phyloP scores from a whole-genome alignment of 35 echinoderm and acorn worm genomes.

The Strongylocentrotus purpuratus region DNA sequence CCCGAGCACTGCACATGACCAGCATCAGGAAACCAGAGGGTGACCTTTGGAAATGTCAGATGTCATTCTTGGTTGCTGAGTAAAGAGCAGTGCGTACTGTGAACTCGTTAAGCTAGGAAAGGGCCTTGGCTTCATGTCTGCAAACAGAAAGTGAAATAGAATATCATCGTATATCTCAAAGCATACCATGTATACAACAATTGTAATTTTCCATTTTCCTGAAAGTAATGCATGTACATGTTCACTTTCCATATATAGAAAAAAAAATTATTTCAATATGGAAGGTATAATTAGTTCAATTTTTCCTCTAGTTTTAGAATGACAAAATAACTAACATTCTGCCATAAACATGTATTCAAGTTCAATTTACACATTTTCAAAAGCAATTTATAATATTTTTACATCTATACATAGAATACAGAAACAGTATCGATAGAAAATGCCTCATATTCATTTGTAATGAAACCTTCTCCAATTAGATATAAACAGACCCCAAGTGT shows the following conservation, averaged over 20 bases:
- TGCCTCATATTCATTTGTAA: no score
- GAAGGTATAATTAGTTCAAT: no score
- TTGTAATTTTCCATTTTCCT: not conserved
- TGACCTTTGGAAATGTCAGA: constrained; percentile 17
- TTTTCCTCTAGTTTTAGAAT: no score
- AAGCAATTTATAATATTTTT: no score
- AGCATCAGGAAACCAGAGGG: constrained; percentile 7
- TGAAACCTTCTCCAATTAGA: no score
- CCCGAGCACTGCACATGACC: not conserved
- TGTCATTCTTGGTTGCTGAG: constrained; percentile 15
- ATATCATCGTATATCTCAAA: not conserved
- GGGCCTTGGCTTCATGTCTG: not conserved
- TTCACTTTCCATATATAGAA: no score
- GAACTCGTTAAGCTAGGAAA: not conserved
- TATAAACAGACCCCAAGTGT: not conserved
- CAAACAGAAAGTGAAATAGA: not conserved
- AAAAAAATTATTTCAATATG: no score
- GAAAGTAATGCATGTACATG: not conserved
- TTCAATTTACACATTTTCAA: no score
- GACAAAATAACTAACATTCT: no score
- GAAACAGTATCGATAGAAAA: no score
- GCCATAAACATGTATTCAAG: no score
- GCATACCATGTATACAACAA: not conserved
- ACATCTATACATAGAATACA: no score
- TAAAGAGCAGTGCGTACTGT: not conserved